Conservation (phyloP, 2,113 vertebrate genomes). For the Bos javanicus region DNA sequence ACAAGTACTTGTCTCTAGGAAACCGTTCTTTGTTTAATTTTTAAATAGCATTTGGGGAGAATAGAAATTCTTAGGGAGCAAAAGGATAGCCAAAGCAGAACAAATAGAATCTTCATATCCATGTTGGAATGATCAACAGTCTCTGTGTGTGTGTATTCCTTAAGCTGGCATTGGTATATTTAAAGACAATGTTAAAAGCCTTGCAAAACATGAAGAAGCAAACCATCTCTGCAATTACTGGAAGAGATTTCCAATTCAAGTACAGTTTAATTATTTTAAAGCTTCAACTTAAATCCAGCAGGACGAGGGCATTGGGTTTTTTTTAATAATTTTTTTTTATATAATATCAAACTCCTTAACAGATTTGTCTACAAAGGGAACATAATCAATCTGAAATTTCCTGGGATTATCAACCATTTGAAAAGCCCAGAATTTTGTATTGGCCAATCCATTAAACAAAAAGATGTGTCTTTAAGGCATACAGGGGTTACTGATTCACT, state of each 20-base stretch:
- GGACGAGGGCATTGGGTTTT: not conserved
- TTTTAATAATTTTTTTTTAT: not conserved
- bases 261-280: conserved; percentile 45
- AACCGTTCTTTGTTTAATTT: not conserved
- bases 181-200: not conserved
- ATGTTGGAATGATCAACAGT: not conserved
- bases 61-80: not conserved
- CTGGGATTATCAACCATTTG: not conserved
- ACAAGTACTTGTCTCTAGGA: not conserved
- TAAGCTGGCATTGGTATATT: not conserved
- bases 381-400: not conserved
- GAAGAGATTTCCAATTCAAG: not conserved
- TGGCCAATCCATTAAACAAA: not conserved
- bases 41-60: not conserved
- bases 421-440: not conserved
- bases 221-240: not conserved
- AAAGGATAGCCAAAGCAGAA: not conserved
- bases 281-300: conserved; percentile 4
- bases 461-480: not conserved
- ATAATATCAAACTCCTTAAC: not conserved
- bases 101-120: not conserved
- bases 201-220: not conserved
- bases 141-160: not conserved
- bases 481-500: not conserved
- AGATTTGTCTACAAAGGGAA: not conserved